phyloP scores from a whole-genome alignment of 2,888 invertebrate genomes.

The Eupithecia insigniata region DNA sequence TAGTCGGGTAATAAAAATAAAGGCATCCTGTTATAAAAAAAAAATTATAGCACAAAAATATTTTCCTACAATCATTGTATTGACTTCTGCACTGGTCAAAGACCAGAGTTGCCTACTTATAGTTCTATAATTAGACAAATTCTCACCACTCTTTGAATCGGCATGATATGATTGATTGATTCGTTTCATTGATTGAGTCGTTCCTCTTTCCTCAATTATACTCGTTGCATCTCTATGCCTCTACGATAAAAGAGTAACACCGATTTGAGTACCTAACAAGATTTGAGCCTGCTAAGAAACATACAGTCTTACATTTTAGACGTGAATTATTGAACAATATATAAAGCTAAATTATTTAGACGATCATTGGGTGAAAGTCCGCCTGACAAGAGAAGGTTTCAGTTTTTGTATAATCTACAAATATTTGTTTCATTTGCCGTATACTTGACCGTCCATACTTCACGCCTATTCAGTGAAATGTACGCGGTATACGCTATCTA shows the following conservation, averaged over 20 bases:
- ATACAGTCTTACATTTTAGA: background rate
- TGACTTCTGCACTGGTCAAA: background rate
- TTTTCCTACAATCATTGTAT: background rate
- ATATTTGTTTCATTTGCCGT: background rate
- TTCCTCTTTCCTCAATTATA: constrained; percentile 18
- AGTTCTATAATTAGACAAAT: constrained; percentile 32
- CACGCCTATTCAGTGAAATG: background rate
- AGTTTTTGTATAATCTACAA: background rate
- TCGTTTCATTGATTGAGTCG: constrained; percentile 34
- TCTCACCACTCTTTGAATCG: constrained; percentile 23
- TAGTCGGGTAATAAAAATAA: too few relatives aligned
- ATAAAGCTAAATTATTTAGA: background rate
- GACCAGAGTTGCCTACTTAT: background rate
- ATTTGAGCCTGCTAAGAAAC: background rate
- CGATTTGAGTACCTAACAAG: constrained; percentile 11
- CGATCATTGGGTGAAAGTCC: background rate
- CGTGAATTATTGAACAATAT: background rate
- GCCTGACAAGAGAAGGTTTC: background rate
- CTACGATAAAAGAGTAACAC: constrained; percentile 6
- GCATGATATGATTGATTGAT: constrained; percentile 37
- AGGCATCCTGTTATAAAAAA: too few relatives aligned
- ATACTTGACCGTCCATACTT: background rate
- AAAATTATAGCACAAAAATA: background rate
- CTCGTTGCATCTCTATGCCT: constrained; percentile 7
- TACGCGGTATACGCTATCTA: background rate